Percentiles rank a stretch among this genome's conserved stretches.
Conservation (phyloP, 2,113 vertebrate species). For the Actenoides lindsayi region DNA sequence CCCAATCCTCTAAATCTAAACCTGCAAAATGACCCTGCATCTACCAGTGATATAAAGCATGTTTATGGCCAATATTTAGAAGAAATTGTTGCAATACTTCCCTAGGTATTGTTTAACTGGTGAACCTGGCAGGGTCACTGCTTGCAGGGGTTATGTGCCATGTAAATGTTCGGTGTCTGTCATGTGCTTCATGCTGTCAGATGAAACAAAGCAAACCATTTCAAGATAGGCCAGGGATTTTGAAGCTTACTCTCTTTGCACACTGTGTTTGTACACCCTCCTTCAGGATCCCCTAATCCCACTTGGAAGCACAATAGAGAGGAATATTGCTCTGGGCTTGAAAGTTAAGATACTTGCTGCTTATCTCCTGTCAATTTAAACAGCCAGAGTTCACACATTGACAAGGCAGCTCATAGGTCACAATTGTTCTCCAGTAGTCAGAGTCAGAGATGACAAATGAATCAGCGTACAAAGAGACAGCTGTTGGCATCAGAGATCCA, state of each 20-base stretch:
- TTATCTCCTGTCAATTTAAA: not conserved
- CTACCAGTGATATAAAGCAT: not conserved
- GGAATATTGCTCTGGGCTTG: not conserved
- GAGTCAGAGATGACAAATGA: not conserved
- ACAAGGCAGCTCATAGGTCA: not conserved
- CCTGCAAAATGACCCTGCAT: not conserved
- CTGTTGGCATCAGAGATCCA: not conserved
- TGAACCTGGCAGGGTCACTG: not conserved
- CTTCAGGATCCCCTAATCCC: not conserved
- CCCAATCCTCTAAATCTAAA: not conserved
- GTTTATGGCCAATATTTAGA: not conserved
- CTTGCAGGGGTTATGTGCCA: not conserved
- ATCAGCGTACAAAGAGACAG: not conserved
- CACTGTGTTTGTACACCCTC: not conserved
- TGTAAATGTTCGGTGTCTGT: not conserved
- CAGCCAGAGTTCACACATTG: not conserved
- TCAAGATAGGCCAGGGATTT: not conserved
- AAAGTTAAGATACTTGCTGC: not conserved
- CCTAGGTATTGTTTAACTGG: not conserved
- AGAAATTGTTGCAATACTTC: not conserved
- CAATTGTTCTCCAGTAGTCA: not conserved
- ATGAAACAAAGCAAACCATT: not conserved
- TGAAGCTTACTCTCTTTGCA: not conserved
- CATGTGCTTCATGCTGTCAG: fast-evolving
- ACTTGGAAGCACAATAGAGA: not conserved